These are phyloP conservation scores for Carabus problematicus DNA, from an alignment of 2,888 invertebrate species.

Conservation along the genomic window DNA sequence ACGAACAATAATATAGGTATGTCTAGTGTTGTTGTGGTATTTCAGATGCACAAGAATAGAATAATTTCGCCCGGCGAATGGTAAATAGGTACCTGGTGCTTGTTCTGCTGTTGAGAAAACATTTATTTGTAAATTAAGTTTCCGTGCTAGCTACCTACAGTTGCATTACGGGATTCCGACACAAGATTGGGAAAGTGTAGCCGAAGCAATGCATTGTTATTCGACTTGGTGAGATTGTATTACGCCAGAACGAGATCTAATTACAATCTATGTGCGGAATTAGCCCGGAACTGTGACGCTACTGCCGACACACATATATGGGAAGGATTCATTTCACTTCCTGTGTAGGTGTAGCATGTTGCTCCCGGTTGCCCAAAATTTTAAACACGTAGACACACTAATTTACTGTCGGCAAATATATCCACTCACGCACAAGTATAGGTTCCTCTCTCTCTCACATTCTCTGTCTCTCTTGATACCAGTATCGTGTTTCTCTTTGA, in stretches of 20 bases:
- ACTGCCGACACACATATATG: background rate
- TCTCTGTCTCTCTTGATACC: background rate
- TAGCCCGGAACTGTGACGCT: background rate
- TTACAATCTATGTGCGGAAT: conserved; percentile 27
- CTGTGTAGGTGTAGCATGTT: conserved; percentile 8
- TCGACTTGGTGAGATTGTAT: conserved; percentile 26
- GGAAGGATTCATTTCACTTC: background rate
- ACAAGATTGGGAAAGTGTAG: no score
- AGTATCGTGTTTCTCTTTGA: conserved; percentile 11
- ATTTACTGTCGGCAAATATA: conserved; percentile 14
- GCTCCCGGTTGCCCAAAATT: conserved; percentile 21
- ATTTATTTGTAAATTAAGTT: no score
- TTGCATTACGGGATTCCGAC: no score
- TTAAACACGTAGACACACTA: conserved; percentile 31
- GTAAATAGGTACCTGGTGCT: no score
- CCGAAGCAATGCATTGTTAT: conserved; percentile 1
- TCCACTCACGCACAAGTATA: background rate
- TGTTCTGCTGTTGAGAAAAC: no score
- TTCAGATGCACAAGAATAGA: no score
- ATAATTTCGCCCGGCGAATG: no score
- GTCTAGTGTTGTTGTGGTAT: no score
- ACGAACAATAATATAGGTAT: no score
- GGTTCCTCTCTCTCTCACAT: no score
- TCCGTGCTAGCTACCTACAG: no score
- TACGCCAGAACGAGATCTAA: conserved; percentile 16